Base-by-base conservation (phyloP, 2,113 vertebrate species). In the Hemiprocne comata region DNA sequence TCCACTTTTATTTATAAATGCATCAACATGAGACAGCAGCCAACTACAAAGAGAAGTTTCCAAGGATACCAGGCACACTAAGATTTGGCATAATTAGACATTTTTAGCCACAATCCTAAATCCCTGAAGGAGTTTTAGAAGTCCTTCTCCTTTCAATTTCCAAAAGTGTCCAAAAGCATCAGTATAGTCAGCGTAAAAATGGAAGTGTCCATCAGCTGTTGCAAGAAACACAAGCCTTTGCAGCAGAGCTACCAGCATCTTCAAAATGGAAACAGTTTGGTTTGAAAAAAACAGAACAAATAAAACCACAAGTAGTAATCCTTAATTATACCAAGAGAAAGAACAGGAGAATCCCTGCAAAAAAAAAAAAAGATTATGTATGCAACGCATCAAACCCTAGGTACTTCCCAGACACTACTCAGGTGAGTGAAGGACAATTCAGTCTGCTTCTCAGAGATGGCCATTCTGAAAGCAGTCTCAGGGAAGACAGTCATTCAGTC, bases 1-100 rank as follows among this genome's bases (percentile, higher is more conserved):
- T 95, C 24, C 65, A 18, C 20, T 79, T 95, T 94, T 95, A 91
- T 87, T 93, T 90, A 57, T 55, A 90, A 81, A 81, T 18, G 8
- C 29, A 85, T 58, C 55, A 85, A 76, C 50, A 36, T 0, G 0
- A 76, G 71, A 51, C 46, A 94, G 33, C n/a, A 80, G 23, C 23
- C 38, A 88, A 29, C 9, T 46, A 84, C 46, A 83, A 71, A 48
- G 0, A 44, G 4, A 90, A 50, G 18, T 51, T 80, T 64, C 71
- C 24, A 77, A 80, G 10, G 31, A 74, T 28, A 77, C 13, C 57
- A 80, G 55, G n/a, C 62, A 92, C 36, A 13, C 11, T 24, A 58
- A 67, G 11, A 42, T 83, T 51, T 88, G 44, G 17, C 48, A 31
- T 34, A 78, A 57, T 13, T 42, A 40, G 11, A 20, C 4, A 4